These are phyloP conservation scores for Saguinus imperator DNA, from an alignment of 2,113 vertebrate species.

Conservation along the genomic window DNA sequence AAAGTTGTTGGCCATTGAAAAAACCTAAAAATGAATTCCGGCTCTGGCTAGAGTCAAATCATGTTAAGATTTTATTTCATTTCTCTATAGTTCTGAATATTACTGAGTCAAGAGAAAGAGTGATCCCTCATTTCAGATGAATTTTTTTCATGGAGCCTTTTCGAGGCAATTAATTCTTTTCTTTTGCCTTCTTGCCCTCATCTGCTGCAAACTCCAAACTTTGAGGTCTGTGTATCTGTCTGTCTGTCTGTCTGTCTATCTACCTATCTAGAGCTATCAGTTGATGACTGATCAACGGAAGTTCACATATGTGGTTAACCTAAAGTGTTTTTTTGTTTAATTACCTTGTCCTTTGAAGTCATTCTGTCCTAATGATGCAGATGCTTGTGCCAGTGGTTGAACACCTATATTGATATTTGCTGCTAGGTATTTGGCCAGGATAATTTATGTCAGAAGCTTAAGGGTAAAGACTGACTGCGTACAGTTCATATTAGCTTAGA, in stretches of 20 bases:
- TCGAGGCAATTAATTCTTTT: background rate
- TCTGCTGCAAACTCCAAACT: slow-evolving; percentile 1
- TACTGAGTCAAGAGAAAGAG: slow-evolving; percentile 27
- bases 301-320: background rate
- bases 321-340: background rate
- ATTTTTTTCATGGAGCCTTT: slow-evolving; percentile 27
- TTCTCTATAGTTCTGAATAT: slow-evolving; percentile 9
- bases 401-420: background rate
- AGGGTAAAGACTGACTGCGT: background rate
- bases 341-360: background rate
- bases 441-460: background rate
- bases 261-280: background rate
- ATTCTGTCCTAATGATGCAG: background rate
- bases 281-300: background rate
- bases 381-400: background rate
- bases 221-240: background rate
- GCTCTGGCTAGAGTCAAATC: slow-evolving; percentile 27
- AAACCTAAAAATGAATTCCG: slow-evolving; percentile 47
- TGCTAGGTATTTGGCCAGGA: background rate
- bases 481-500: background rate
- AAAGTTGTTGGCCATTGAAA: background rate
- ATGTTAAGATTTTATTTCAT: slow-evolving; percentile 33
- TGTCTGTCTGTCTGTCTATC: no score
- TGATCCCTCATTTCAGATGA: background rate
- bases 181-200: background rate